These are phyloP conservation scores for Sphaeramia orbicularis DNA, from an alignment of 2,797 vertebrate genomes.

Conservation along the genomic window DNA sequence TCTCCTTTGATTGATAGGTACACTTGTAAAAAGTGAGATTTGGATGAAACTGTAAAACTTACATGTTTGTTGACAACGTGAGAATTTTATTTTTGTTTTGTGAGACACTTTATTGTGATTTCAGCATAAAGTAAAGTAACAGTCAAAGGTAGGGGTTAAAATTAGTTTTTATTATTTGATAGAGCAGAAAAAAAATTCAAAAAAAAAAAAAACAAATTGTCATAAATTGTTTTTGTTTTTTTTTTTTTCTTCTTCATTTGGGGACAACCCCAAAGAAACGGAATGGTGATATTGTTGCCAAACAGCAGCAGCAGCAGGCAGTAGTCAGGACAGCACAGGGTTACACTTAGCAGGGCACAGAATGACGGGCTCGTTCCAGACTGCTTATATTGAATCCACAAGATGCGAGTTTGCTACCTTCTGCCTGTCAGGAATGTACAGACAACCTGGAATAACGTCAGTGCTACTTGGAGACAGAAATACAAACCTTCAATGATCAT, in stretches of 20 bases:
- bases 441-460: constrained; percentile 63
- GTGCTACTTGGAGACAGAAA: constrained; percentile 55
- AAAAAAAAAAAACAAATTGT: constrained; percentile 69
- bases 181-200: constrained; percentile 72
- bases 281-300: constrained; percentile 84
- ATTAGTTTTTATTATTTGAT: constrained; percentile 89
- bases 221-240: constrained; percentile 80
- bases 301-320: constrained; percentile 81
- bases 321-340: constrained; percentile 80
- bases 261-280: constrained; percentile 75
- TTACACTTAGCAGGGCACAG: constrained; percentile 65
- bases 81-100: no score
- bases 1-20: no score
- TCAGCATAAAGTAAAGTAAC: constrained; percentile 8
- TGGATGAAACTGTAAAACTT: no score
- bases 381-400: constrained; percentile 57
- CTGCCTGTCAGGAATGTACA: constrained; percentile 72
- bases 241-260: constrained; percentile 72
- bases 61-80: no score
- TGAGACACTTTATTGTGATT: no score
- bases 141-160: constrained; percentile 82
- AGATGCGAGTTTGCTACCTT: constrained; percentile 52
- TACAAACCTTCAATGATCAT: constrained; percentile 18
- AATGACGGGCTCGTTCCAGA: constrained; percentile 51
- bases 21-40: no score